These are phyloP conservation scores for Trogon surrucura DNA, from an alignment of 2,113 vertebrate genomes.

Conservation along the genomic window DNA sequence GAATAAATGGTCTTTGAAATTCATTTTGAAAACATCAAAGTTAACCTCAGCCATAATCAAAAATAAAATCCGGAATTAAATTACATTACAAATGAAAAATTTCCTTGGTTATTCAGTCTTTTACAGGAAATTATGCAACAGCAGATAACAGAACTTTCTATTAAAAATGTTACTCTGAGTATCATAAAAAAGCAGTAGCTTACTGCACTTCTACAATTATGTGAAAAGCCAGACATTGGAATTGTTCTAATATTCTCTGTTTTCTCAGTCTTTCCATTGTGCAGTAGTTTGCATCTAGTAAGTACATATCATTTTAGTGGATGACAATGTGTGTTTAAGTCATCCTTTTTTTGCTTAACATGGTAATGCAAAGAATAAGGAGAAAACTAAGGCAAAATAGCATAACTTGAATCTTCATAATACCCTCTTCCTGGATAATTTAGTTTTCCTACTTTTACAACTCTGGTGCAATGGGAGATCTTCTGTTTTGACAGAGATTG, in stretches of 20 bases:
- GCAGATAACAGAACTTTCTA: constrained; percentile 33
- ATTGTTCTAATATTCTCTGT: not conserved
- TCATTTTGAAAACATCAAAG: constrained; percentile 76
- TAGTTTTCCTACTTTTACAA: not conserved
- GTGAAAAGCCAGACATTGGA: not conserved
- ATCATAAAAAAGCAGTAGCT: not conserved
- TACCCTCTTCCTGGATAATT: not conserved
- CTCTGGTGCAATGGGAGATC: not conserved
- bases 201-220: not conserved
- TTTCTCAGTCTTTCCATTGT: not conserved
- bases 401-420: not conserved
- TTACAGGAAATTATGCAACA: constrained; percentile 2
- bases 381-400: not conserved
- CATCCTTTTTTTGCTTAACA: not conserved
- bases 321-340: not conserved
- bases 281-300: not conserved
- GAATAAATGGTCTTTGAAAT: constrained; percentile 78
- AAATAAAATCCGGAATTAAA: constrained; percentile 72
- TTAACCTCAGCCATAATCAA: constrained; percentile 66
- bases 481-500: not conserved
- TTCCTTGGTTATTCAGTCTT: constrained; percentile 42
- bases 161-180: constrained; percentile 6
- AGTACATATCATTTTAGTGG: not conserved
- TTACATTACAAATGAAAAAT: constrained; percentile 65
- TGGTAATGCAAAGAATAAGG: no score